phyloP scores from a whole-genome alignment of 2,888 invertebrate species.

The Sarcophaga variegata region DNA sequence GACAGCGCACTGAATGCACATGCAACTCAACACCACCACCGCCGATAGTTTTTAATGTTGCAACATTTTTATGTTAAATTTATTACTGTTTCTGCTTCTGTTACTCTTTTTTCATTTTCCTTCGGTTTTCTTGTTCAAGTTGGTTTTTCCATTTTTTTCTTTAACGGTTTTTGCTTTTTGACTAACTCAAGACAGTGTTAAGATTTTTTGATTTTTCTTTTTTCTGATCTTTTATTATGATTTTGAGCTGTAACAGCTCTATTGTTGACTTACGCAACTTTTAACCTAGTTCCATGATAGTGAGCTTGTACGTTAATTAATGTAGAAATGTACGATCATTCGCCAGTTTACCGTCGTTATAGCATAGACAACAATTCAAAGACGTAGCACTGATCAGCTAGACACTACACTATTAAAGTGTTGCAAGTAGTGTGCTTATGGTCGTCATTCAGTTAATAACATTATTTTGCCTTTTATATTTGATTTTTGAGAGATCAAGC shows the following conservation, averaged over 20 bases:
- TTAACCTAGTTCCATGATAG: constrained; percentile 76
- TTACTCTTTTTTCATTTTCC: constrained; percentile 3
- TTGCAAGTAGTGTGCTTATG: neutral
- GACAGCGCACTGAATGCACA: neutral
- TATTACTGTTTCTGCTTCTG: no score
- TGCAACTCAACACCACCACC: constrained; percentile 18
- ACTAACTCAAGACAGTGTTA: constrained; percentile 23
- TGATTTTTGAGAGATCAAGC: constrained; percentile 55
- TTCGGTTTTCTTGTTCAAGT: constrained; percentile 36
- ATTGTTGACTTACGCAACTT: constrained; percentile 49
- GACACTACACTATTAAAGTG: constrained; percentile 19
- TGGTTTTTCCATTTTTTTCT: constrained; percentile 1
- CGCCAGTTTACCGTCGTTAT: neutral
- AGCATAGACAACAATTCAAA: neutral
- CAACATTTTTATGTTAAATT: constrained; percentile 38
- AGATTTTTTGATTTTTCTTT: neutral
- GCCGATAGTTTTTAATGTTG: constrained; percentile 49
- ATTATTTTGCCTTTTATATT: no score
- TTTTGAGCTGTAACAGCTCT: no score
- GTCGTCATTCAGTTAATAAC: no score
- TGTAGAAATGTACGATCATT: constrained; percentile 67
- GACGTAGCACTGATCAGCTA: no score
- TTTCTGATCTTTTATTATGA: neutral
- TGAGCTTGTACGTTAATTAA: constrained; percentile 76
- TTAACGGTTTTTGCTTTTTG: constrained; percentile 6